Evolutionary conservation across 2,797 vertebrate species (phyloP), one percentile per base, ranked within the genome.

Genomic region (Tinamus major): DNA sequence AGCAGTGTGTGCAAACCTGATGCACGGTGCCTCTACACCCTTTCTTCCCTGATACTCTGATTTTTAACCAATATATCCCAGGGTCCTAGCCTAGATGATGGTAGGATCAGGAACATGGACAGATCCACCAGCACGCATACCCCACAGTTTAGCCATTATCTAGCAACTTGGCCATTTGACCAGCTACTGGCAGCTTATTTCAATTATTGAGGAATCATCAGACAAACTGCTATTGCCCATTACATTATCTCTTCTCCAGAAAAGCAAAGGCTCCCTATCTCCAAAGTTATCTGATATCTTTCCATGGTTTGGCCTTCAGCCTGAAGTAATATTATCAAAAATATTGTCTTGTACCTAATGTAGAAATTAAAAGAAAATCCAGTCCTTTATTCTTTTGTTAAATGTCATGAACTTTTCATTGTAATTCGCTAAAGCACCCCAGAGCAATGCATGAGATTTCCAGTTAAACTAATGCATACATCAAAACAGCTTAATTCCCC

Each of bases 361-460:
- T 11, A 82, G 64, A 53, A 64, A 79, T 35, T 49, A 33, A 26
- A 68, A 46, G 20, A 68, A 78, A 69, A 9, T 24, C 21, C 5
- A 65, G 16, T 29, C 19, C 20, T 9, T 59, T 78, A 51, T 78
- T 62, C 49, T 79, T 42, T 80, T 69, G 74, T 37, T 51, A 79
- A 90, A 76, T 86, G 20, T 48, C 31, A 91, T 21, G 11, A 95
- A 81, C 37, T 82, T 95, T 79, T 79, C 17, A 29, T 72, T 91
- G 64, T 70, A 17, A 64, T 86, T 90, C 91, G 29, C 35, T n/a
- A 90, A 80, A 81, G 72, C 37, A 37, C 16, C 35, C 48, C 59
- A 71, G 48, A 67, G 51, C 27, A 83, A 10, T 12, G 49, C 68
- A 49, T 55, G 55, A 82, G 41, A 77, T 31, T 31, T 84, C 49